These are phyloP conservation scores for Zaprionus ghesquierei DNA, from an alignment of 1,140 invertebrate genomes.

Conservation along the genomic window DNA sequence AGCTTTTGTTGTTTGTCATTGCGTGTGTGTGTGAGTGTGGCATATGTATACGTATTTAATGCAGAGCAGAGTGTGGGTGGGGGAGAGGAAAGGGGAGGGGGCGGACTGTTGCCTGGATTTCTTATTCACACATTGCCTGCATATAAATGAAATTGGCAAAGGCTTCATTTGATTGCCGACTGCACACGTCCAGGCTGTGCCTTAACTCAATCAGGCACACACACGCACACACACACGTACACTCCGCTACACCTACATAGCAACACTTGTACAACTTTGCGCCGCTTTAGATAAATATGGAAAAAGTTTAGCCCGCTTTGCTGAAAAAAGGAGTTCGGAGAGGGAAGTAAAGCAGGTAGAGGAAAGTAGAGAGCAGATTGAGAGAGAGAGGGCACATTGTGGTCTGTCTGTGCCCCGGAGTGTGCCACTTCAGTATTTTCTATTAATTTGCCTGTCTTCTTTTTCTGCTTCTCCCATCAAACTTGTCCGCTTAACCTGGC, in stretches of 20 bases:
- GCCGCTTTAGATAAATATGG: neutral
- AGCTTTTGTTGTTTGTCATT: slow-evolving; percentile 6
- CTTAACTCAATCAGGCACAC: slow-evolving; percentile 35
- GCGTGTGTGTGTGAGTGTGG: neutral
- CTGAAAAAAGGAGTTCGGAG: neutral
- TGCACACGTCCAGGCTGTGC: slow-evolving; percentile 46
- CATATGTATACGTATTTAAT: slow-evolving; percentile 26
- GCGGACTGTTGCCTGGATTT: slow-evolving; percentile 41
- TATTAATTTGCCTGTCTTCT: neutral
- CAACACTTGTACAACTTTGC: neutral
- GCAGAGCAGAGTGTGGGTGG: slow-evolving; percentile 30
- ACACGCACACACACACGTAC: slow-evolving; percentile 1
- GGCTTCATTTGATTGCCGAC: slow-evolving; percentile 70
- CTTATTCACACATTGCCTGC: slow-evolving; percentile 52
- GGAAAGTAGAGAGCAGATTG: too few relatives aligned
- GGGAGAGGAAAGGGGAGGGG: slow-evolving; percentile 58
- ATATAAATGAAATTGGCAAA: slow-evolving; percentile 52
- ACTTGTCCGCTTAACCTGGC: neutral
- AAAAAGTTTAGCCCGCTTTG: neutral
- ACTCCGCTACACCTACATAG: neutral
- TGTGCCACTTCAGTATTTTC: too few relatives aligned
- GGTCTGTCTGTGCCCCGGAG: too few relatives aligned
- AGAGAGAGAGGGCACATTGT: too few relatives aligned
- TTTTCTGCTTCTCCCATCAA: neutral
- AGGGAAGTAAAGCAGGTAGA: too few relatives aligned